Percentiles rank a stretch among this genome's conserved stretches.
These are phyloP conservation scores for Synanthedon tipuliformis DNA, from an alignment of 2,888 invertebrate genomes.

Conservation along the genomic window DNA sequence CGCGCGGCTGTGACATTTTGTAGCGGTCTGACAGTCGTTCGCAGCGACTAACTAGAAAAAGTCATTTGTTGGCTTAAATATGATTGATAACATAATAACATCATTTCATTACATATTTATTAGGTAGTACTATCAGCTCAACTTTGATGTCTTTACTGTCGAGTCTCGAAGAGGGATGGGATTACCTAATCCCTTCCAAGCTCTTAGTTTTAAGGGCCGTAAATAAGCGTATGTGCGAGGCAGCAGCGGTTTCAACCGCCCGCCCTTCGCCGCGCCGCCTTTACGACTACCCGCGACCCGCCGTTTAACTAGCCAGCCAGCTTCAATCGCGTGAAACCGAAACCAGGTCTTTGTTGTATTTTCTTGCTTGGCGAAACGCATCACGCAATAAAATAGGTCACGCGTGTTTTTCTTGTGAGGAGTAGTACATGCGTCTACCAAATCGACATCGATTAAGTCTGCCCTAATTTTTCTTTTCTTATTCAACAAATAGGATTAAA, in stretches of 20 bases:
- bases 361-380: slow-evolving; percentile 7
- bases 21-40: too few relatives aligned
- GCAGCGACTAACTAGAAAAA: too few relatives aligned
- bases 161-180: background rate
- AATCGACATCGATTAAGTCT: too few relatives aligned
- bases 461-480: too few relatives aligned
- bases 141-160: slow-evolving; percentile 1
- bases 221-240: slow-evolving; percentile 26
- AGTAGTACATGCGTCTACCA: too few relatives aligned
- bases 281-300: slow-evolving; percentile 3
- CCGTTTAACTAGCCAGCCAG: too few relatives aligned
- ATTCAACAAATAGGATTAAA: too few relatives aligned
- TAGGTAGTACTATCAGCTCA: slow-evolving; percentile 3
- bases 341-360: slow-evolving; percentile 11
- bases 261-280: background rate
- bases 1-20: too few relatives aligned
- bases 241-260: slow-evolving; percentile 4
- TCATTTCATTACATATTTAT: background rate
- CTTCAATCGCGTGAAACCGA: slow-evolving; percentile 8
- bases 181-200: slow-evolving; percentile 19
- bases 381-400: slow-evolving; percentile 9
- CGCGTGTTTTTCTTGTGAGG: background rate
- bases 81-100: slow-evolving; percentile 1
- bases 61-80: too few relatives aligned
- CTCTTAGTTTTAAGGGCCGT: slow-evolving; percentile 29